phyloP scores from a whole-genome alignment of 2,797 vertebrate genomes.

The Cryptoprocta ferox region DNA sequence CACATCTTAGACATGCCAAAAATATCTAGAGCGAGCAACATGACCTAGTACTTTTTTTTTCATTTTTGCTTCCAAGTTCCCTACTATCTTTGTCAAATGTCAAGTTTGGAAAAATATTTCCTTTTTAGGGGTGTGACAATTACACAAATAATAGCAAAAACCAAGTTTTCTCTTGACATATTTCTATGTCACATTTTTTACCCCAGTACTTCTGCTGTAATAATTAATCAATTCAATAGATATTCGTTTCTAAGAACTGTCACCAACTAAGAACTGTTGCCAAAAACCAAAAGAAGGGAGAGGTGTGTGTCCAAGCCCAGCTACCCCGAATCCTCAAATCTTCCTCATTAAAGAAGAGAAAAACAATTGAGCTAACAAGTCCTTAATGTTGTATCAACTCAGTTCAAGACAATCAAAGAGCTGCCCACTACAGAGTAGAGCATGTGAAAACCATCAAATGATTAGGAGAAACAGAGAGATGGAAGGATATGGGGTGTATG shows the following conservation, averaged over 20 bases:
- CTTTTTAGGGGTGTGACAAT: neutral
- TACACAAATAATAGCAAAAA: neutral
- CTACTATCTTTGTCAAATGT: conserved; percentile 42
- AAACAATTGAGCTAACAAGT: neutral
- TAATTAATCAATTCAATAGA: neutral
- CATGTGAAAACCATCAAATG: neutral
- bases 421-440: accelerated
- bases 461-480: neutral
- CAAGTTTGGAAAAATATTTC: conserved; percentile 47
- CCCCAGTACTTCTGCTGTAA: neutral
- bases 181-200: neutral
- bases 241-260: neutral
- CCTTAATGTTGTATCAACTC: neutral
- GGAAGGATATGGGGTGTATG: neutral
- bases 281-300: neutral
- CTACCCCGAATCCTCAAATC: neutral
- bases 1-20: conserved; percentile 75
- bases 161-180: neutral
- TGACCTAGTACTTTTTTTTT: conserved; percentile 35
- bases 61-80: conserved; percentile 47
- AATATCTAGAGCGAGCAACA: conserved; percentile 53
- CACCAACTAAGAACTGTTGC: no score
- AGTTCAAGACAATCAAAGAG: neutral
- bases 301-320: neutral
- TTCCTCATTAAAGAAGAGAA: neutral